Evolutionary conservation across 92 coral and sea anemone species (phyloP).

Genomic region (Plumapathes pennacea): DNA sequence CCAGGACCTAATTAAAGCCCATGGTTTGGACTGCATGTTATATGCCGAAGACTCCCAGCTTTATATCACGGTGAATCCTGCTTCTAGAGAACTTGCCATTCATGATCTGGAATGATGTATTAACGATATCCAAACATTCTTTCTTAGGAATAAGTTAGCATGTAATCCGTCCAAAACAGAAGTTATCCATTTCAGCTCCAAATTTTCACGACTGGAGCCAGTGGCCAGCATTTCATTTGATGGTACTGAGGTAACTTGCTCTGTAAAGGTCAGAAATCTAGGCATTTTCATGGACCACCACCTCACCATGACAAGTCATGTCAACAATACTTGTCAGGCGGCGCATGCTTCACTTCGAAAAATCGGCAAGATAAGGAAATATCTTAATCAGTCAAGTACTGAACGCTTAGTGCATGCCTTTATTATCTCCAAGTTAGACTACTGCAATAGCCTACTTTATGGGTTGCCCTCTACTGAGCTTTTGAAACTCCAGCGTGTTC

Average conservation of each 20-base stretch:
- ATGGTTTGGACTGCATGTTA: conserved; percentile 4
- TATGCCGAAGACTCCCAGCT: conserved; percentile 18
- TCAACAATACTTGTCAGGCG: conserved; percentile 38
- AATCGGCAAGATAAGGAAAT: conserved; percentile 54
- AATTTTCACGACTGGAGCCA: not conserved
- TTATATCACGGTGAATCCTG: conserved; percentile 3
- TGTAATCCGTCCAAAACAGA: conserved; percentile 1
- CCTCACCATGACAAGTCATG: conserved; percentile 28
- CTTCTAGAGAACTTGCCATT: not conserved
- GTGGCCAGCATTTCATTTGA: not conserved
- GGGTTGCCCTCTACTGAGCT: conserved; percentile 33
- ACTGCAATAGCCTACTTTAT: conserved; percentile 45
- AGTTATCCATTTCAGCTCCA: conserved; percentile 2
- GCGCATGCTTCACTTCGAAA: conserved; percentile 42
- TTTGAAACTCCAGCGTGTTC: conserved; percentile 44
- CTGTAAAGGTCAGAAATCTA: too few relatives aligned
- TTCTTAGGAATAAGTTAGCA: not conserved
- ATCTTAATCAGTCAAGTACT: conserved; percentile 25
- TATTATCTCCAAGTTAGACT: conserved; percentile 43
- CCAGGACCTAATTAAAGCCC: conserved; percentile 8
- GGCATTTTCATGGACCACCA: conserved; percentile 46
- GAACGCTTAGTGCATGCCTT: conserved; percentile 50
- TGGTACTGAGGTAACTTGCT: too few relatives aligned
- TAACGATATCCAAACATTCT: conserved; percentile 1
- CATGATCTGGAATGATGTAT: conserved; percentile 7